A percentile compares a stretch with the other conserved stretches of the same genome.
Conservation (phyloP, 2,797 vertebrate genomes). For the Neostethus bicornis region DNA sequence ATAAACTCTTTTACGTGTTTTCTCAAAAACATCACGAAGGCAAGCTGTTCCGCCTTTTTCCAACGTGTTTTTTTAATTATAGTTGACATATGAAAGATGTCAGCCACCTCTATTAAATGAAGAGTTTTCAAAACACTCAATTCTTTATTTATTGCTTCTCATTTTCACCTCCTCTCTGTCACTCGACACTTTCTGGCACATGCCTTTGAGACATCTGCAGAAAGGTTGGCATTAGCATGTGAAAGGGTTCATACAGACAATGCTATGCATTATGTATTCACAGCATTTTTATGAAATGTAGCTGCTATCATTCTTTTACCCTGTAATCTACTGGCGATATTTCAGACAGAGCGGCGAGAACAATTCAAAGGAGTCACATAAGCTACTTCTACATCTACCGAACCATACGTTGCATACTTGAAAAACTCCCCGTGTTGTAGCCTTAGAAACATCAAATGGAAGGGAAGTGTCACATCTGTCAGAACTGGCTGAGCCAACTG, state of each 20-base stretch:
- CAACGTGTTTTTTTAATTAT: constrained; percentile 12
- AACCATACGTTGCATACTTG: constrained; percentile 33
- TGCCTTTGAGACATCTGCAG: constrained; percentile 76
- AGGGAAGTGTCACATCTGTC: constrained; percentile 67
- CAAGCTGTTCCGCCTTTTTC: constrained; percentile 25
- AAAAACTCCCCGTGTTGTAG: constrained; percentile 53
- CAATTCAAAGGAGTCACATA: constrained; percentile 56
- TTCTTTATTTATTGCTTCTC: constrained; percentile 46
- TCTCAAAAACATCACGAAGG: constrained; percentile 39
- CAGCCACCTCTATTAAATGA: constrained; percentile 20
- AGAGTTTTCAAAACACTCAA: constrained; percentile 42
- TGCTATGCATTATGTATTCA: constrained; percentile 81
- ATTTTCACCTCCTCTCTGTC: constrained; percentile 48
- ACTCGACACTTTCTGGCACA: constrained; percentile 57
- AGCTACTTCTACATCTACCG: constrained; percentile 39
- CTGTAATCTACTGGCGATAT: constrained; percentile 76
- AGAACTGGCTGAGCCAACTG: constrained; percentile 60
- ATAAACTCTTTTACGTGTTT: constrained; percentile 19
- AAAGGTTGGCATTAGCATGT: constrained; percentile 82
- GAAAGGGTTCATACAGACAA: constrained; percentile 79
- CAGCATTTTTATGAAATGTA: constrained; percentile 79
- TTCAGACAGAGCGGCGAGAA: constrained; percentile 56
- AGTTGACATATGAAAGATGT: constrained; percentile 45
- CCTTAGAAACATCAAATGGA: constrained; percentile 68
- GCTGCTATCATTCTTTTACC: constrained; percentile 72